A percentile compares a stretch with the other conserved stretches of the same genome.
Conservation (phyloP, 2,113 vertebrate genomes). For the Mustela nigripes region DNA sequence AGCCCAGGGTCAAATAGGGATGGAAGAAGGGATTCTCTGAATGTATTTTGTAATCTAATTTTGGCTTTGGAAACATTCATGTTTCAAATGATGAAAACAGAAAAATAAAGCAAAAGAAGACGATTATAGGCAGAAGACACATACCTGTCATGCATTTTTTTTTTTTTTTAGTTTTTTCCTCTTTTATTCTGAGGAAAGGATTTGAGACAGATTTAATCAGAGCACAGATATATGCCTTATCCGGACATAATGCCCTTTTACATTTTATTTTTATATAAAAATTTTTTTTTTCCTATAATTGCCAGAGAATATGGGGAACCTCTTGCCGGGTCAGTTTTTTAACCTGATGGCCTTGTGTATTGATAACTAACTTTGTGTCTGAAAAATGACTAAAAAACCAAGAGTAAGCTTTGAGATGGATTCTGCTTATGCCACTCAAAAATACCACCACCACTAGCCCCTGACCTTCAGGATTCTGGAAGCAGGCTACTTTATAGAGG, state of each 20-base stretch:
- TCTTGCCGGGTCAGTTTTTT: neutral
- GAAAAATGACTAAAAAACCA: neutral
- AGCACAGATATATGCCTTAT: neutral
- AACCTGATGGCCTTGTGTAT: neutral
- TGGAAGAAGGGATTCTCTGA: neutral
- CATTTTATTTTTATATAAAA: slow-evolving; percentile 22
- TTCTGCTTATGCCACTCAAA: neutral
- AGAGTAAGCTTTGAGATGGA: neutral
- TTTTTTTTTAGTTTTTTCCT: neutral
- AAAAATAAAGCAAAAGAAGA: neutral
- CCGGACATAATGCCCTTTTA: neutral
- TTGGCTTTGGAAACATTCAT: slow-evolving; percentile 7
- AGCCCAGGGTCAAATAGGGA: neutral
- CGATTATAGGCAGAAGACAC: neutral
- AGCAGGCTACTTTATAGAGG: neutral
- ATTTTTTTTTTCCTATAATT: neutral
- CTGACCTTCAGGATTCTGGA: neutral
- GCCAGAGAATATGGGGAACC: neutral
- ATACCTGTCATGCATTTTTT: neutral
- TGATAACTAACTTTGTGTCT: neutral
- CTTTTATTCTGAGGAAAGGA: neutral
- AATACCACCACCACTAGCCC: neutral
- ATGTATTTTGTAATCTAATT: neutral
- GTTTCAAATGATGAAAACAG: slow-evolving; percentile 24
- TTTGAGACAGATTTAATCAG: slow-evolving; percentile 1